phyloP scores from a whole-genome alignment of 2,797 vertebrate genomes.

The Mus caroli region DNA sequence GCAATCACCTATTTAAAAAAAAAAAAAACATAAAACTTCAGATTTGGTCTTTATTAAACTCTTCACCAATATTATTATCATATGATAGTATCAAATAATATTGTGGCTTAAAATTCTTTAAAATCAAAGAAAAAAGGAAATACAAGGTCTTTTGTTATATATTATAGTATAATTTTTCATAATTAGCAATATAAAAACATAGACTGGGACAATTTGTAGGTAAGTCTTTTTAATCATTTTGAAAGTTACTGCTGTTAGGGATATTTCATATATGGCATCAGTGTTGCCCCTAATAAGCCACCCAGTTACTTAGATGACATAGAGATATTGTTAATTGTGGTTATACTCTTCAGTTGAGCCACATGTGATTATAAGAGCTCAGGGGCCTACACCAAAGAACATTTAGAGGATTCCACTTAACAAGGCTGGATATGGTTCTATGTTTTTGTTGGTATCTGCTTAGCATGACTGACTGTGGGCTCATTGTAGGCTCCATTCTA shows the following conservation, averaged over 20 bases:
- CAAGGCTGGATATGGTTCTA: background rate
- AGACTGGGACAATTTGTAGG: background rate
- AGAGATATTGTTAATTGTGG: background rate
- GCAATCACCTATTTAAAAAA: background rate
- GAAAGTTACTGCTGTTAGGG: background rate
- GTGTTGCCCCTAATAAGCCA: background rate
- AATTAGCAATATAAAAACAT: conserved; percentile 9
- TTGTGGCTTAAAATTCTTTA: background rate
- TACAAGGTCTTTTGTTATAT: background rate
- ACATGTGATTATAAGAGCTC: background rate
- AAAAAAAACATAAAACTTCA: background rate
- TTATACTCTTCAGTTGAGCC: background rate
- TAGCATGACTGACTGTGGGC: background rate
- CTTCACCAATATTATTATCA: background rate
- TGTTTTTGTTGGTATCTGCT: background rate
- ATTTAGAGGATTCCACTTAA: background rate
- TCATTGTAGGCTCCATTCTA: background rate
- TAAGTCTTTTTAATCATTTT: conserved; percentile 16
- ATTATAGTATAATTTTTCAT: background rate
- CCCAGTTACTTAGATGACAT: background rate
- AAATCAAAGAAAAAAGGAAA: conserved; percentile 10
- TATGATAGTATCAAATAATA: background rate
- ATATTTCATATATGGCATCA: background rate
- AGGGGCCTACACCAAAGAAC: background rate
- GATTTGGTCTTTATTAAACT: conserved; percentile 22